A percentile compares a stretch with the other conserved stretches of the same genome.
phyloP scores from a whole-genome alignment of 1,140 invertebrate species.

The Drosophila cardini region DNA sequence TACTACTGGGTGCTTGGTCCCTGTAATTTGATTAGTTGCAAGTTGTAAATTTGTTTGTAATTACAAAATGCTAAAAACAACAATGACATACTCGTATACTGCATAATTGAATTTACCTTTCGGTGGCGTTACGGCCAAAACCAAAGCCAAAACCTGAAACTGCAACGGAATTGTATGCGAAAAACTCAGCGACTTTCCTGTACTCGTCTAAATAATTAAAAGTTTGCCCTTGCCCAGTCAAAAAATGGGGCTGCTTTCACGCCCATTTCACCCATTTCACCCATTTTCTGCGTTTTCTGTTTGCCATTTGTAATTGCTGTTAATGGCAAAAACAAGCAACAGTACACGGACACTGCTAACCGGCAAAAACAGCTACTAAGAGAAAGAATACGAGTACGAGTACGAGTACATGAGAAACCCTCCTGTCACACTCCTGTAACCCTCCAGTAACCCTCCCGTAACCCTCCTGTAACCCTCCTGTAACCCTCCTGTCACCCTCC shows the following conservation, averaged over 20 bases:
- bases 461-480: neutral
- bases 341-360: slow-evolving; percentile 32
- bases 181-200: slow-evolving; percentile 57
- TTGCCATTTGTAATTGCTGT: slow-evolving; percentile 74
- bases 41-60: slow-evolving; percentile 48
- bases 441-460: neutral
- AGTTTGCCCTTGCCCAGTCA: slow-evolving; percentile 58
- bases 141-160: slow-evolving; percentile 19
- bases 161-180: slow-evolving; percentile 44
- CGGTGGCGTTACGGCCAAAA: neutral
- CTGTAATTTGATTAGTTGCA: slow-evolving; percentile 68
- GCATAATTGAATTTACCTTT: slow-evolving; percentile 63
- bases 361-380: slow-evolving; percentile 14
- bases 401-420: slow-evolving; percentile 2
- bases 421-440: too few relatives aligned
- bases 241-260: slow-evolving; percentile 4
- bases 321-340: slow-evolving; percentile 70
- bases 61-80: slow-evolving; percentile 41
- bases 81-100: slow-evolving; percentile 23
- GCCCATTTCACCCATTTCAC: slow-evolving; percentile 23
- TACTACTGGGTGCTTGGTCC: neutral
- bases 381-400: too few relatives aligned
- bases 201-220: slow-evolving; percentile 76
- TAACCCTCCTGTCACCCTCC: neutral
- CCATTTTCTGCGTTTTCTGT: slow-evolving; percentile 52